These are phyloP conservation scores for Dendrocincla tyrannina DNA, from an alignment of 2,797 vertebrate species.

Conservation along the genomic window DNA sequence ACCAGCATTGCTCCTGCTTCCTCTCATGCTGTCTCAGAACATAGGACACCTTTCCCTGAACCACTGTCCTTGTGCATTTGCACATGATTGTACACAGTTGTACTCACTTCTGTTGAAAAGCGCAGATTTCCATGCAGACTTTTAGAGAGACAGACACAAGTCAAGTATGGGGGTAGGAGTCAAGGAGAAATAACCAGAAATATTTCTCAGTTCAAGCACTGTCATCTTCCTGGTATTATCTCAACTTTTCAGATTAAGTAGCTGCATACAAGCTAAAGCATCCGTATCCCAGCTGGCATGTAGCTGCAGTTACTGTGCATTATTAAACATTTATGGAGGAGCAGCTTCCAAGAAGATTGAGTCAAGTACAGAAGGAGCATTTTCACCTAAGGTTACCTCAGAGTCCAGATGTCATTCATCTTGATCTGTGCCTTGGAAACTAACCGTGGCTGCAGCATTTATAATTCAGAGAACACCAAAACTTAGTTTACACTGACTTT, in stretches of 20 bases:
- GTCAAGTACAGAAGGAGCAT: background rate
- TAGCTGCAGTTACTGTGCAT: background rate
- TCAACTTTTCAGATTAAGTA: background rate
- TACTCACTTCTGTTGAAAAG: background rate
- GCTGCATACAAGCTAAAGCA: background rate
- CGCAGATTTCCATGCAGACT: background rate
- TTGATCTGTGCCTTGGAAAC: background rate
- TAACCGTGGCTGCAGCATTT: background rate
- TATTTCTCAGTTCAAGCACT: background rate
- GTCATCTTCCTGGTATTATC: background rate
- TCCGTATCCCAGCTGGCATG: background rate
- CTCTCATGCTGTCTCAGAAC: background rate
- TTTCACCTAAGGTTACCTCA: constrained; percentile 3
- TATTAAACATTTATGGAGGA: constrained; percentile 23
- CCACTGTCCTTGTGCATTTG: background rate
- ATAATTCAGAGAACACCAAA: background rate
- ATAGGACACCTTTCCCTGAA: background rate
- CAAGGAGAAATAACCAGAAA: background rate
- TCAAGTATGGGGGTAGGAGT: background rate
- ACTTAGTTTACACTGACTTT: background rate
- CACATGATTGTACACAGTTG: background rate
- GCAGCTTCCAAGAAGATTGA: background rate
- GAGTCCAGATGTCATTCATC: background rate
- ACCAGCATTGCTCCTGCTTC: background rate
- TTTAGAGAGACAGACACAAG: background rate